Conservation (phyloP, 2,797 vertebrate species). For the Phrynocephalus guinanensis region DNA sequence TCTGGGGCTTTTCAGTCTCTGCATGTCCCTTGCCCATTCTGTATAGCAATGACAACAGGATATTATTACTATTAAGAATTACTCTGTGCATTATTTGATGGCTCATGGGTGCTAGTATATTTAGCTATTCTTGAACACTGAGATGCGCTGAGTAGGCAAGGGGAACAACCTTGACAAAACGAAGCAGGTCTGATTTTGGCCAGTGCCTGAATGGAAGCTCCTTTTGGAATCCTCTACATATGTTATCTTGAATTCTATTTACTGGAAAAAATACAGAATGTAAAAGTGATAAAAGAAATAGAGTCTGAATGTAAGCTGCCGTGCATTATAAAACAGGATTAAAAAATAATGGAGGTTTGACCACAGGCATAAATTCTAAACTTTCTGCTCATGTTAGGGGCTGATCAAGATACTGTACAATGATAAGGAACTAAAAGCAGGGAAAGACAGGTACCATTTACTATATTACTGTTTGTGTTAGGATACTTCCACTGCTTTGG, state of each 20-base stretch:
- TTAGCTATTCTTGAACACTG: background rate
- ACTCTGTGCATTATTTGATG: background rate
- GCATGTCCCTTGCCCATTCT: background rate
- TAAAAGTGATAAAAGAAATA: background rate
- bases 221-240: background rate
- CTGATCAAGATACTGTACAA: background rate
- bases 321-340: background rate
- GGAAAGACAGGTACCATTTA: background rate
- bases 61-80: no score
- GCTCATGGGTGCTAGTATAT: background rate
- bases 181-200: background rate
- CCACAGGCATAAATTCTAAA: background rate
- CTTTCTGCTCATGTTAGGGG: constrained; percentile 5
- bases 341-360: background rate
- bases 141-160: no score
- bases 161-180: background rate
- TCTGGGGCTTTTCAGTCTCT: constrained; percentile 58
- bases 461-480: background rate
- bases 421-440: background rate
- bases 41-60: background rate
- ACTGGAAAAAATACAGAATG: background rate
- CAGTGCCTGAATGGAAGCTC: background rate
- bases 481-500: background rate
- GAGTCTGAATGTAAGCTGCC: background rate
- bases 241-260: background rate